Percentiles rank a stretch among this genome's conserved stretches.
These are phyloP conservation scores for Anthopleura xanthogrammica DNA, from an alignment of 92 coral and sea anemone species.

Conservation along the genomic window DNA sequence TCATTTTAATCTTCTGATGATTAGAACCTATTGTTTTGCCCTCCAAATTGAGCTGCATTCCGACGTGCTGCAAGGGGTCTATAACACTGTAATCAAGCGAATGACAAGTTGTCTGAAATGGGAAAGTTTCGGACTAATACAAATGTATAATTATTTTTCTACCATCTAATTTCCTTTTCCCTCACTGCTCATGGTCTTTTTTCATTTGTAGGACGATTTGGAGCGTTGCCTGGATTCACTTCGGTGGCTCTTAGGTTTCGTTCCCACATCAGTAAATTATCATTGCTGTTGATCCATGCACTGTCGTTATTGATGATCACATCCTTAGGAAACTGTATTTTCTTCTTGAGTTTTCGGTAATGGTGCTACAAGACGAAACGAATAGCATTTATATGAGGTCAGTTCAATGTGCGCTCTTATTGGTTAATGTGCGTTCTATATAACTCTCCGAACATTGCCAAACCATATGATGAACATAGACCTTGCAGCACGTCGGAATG, in stretches of 20 bases:
- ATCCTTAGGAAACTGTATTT: slow-evolving; percentile 57
- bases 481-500: too few species aligned
- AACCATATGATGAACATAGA: too few species aligned
- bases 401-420: neutral
- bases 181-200: slow-evolving; percentile 27
- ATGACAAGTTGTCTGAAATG: too few species aligned
- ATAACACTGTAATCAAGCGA: too few species aligned
- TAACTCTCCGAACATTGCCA: too few species aligned
- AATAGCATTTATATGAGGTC: neutral
- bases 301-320: slow-evolving; percentile 54
- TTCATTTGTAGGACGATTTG: slow-evolving; percentile 49
- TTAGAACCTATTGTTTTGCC: too few species aligned
- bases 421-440: too few species aligned
- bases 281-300: slow-evolving; percentile 73
- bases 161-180: neutral
- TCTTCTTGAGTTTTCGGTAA: slow-evolving; percentile 60
- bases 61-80: too few species aligned
- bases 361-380: slow-evolving; percentile 44
- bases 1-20: too few species aligned
- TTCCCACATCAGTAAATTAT: slow-evolving; percentile 86
- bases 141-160: neutral
- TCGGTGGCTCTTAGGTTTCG: slow-evolving; percentile 79
- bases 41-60: too few species aligned
- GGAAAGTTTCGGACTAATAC: too few species aligned
- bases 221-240: slow-evolving; percentile 45